Percentiles rank a stretch among this genome's conserved stretches.
These are phyloP conservation scores for Coregonus suidteri DNA, from an alignment of 2,797 vertebrate genomes.

Conservation along the genomic window DNA sequence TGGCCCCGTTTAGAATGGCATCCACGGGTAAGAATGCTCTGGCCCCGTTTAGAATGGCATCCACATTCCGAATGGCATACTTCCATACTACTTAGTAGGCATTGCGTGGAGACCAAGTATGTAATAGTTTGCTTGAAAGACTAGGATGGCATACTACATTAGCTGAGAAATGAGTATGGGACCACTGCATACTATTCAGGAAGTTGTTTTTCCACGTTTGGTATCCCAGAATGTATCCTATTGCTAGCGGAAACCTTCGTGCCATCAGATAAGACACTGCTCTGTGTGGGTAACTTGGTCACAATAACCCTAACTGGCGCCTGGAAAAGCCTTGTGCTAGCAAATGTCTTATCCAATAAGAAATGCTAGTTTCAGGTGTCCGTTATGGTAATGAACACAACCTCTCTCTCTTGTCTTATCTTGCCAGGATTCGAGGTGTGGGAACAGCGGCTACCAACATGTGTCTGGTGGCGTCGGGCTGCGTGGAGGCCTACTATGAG, in stretches of 20 bases:
- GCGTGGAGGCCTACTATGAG: slow-evolving; percentile 93
- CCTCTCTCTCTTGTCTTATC: not conserved
- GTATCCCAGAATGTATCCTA: not conserved
- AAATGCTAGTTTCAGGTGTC: not conserved
- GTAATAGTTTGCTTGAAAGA: not conserved
- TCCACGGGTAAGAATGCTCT: too few species aligned
- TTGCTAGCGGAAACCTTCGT: not conserved
- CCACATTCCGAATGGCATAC: too few species aligned
- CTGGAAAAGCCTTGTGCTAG: not conserved
- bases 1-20: too few species aligned
- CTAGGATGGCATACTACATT: too few species aligned
- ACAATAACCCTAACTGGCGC: not conserved
- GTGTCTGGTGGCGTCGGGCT: slow-evolving; percentile 90
- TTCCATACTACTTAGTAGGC: too few species aligned
- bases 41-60: too few species aligned
- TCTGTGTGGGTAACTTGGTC: not conserved
- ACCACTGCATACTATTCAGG: not conserved
- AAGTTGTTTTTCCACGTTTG: not conserved
- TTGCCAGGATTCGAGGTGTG: slow-evolving; percentile 84
- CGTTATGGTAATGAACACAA: not conserved
- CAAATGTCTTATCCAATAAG: not conserved
- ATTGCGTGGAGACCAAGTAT: too few species aligned
- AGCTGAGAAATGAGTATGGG: too few species aligned
- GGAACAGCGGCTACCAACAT: slow-evolving; percentile 95
- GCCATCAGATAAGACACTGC: not conserved